A percentile compares a stretch with the other conserved stretches of the same genome.
These are phyloP conservation scores for Orthonyx spaldingii DNA, from an alignment of 2,113 vertebrate species.

Conservation along the genomic window DNA sequence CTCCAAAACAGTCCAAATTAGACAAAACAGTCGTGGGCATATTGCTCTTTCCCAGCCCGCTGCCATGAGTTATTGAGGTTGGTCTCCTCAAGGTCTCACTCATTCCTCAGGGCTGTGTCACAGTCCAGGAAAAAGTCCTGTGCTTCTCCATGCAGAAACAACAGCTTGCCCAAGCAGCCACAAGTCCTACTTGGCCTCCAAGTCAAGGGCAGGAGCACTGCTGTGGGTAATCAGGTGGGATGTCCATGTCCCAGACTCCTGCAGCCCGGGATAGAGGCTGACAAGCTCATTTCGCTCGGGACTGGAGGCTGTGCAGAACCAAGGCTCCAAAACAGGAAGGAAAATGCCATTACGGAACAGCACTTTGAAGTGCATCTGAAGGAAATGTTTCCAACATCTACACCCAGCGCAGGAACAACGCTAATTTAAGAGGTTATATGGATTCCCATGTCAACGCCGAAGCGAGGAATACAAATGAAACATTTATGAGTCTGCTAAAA, in stretches of 20 bases:
- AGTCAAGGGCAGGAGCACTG: neutral
- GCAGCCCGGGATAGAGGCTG: neutral
- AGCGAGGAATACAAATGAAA: neutral
- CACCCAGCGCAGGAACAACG: neutral
- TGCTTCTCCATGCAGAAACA: neutral
- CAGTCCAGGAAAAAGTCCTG: neutral
- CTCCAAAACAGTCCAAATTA: neutral
- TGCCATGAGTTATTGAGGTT: neutral
- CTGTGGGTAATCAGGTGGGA: rapidly evolving
- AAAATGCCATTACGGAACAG: neutral
- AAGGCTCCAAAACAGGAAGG: neutral
- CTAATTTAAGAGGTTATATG: neutral
- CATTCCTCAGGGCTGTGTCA: neutral
- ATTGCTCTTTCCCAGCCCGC: neutral
- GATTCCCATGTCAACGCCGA: neutral
- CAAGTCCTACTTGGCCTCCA: rapidly evolving
- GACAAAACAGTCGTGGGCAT: neutral
- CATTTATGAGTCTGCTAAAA: slow-evolving; percentile 37
- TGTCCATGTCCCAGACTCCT: neutral
- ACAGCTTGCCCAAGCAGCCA: neutral
- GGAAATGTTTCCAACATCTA: neutral
- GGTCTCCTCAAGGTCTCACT: neutral
- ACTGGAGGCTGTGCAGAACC: neutral
- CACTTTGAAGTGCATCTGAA: neutral
- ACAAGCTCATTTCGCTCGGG: neutral